Evolutionary conservation across 1,140 invertebrate species (phyloP).

Genomic region (Meloidogyne chitwoodi): DNA sequence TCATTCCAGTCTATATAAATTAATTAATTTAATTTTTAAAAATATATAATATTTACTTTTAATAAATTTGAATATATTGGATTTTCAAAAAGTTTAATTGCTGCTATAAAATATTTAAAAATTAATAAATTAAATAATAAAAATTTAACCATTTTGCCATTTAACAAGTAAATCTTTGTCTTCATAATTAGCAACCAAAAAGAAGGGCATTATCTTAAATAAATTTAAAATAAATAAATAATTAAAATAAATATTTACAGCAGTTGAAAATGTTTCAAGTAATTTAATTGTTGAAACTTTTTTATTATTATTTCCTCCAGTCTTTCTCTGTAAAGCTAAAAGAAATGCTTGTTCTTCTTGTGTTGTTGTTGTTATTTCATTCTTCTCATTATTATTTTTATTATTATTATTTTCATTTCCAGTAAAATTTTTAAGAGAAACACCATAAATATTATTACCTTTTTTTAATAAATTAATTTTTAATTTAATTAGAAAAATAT

Average conservation of each 20-base stretch:
- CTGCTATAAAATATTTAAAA: slow-evolving; percentile 23
- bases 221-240: neutral
- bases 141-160: slow-evolving; percentile 12
- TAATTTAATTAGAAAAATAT: neutral
- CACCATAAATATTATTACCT: slow-evolving; percentile 57
- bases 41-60: slow-evolving; percentile 36
- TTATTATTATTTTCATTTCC: neutral
- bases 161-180: slow-evolving; percentile 24
- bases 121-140: neutral
- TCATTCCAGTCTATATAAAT: slow-evolving; percentile 48
- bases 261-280: slow-evolving; percentile 42
- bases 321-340: slow-evolving; percentile 4
- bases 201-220: slow-evolving; percentile 44
- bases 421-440: slow-evolving; percentile 36
- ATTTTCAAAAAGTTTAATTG: slow-evolving; percentile 47
- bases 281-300: slow-evolving; percentile 21
- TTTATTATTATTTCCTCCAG: slow-evolving; percentile 30
- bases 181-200: slow-evolving; percentile 51
- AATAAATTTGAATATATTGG: slow-evolving; percentile 44
- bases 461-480: neutral
- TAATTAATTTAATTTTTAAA: neutral
- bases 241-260: slow-evolving; percentile 25
- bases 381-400: neutral
- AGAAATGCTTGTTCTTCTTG: slow-evolving; percentile 11
- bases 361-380: neutral